A percentile compares a stretch with the other conserved stretches of the same genome.
Evolutionary conservation across 2,113 vertebrate genomes (phyloP).

Genomic region (Scomber colias): DNA sequence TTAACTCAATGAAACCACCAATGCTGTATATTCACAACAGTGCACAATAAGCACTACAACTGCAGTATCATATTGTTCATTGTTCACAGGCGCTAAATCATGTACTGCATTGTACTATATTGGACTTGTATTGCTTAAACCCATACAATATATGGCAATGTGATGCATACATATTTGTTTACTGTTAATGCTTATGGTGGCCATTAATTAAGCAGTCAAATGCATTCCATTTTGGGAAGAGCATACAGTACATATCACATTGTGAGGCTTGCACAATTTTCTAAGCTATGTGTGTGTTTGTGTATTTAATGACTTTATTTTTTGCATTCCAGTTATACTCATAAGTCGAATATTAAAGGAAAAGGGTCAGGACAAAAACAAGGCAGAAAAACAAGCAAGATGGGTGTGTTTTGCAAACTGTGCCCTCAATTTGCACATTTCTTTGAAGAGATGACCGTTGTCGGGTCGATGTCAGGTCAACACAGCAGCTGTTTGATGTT

Average conservation of each 20-base stretch:
- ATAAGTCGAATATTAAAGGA: not conserved
- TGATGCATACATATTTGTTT: not conserved
- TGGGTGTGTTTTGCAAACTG: not conserved
- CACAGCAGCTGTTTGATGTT: conserved; percentile 45
- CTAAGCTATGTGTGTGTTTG: not conserved
- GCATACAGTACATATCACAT: not conserved
- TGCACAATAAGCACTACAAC: not conserved
- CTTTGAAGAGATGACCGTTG: conserved; percentile 18
- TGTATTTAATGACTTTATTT: not conserved
- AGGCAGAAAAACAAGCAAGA: conserved; percentile 9
- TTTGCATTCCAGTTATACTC: not conserved
- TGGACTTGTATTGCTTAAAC: not conserved
- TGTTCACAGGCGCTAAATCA: not conserved
- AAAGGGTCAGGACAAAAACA: not conserved
- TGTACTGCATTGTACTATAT: not conserved
- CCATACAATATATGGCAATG: not conserved
- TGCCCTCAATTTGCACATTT: not conserved
- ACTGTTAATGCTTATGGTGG: not conserved
- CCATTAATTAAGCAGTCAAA: conserved; percentile 1
- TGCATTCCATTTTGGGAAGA: not conserved
- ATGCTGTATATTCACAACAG: not conserved
- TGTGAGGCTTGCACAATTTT: not conserved
- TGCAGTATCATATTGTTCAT: not conserved
- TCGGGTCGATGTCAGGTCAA: conserved; percentile 33
- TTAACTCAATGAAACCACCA: not conserved